Evolutionary conservation across 2,888 invertebrate species (phyloP).

Genomic region (Congeria kusceri): DNA sequence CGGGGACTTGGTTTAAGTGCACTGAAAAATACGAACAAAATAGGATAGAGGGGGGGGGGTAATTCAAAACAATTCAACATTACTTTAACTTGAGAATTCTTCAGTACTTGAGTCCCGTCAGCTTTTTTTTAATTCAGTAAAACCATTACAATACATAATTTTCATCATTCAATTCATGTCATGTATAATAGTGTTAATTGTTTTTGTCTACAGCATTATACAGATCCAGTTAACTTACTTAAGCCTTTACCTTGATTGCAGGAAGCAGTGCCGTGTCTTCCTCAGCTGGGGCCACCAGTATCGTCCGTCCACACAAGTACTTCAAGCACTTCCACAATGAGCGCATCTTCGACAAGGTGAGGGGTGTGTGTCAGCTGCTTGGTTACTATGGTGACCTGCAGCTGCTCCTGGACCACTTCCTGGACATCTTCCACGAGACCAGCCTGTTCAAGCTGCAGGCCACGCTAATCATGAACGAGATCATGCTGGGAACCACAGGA

Average conservation of each 20-base stretch:
- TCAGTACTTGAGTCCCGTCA: no score
- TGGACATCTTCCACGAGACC: slow-evolving; percentile 79
- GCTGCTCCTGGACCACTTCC: slow-evolving; percentile 79
- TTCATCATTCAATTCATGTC: no score
- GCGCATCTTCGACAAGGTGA: slow-evolving; percentile 69
- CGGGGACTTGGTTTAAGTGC: no score
- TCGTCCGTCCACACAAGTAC: slow-evolving; percentile 73
- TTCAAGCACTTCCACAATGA: slow-evolving; percentile 81
- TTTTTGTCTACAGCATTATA: no score
- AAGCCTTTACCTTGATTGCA: slow-evolving; percentile 24
- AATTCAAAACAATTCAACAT: no score
- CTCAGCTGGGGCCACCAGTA: slow-evolving; percentile 21
- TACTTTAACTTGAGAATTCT: no score
- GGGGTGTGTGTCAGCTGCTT: slow-evolving; percentile 71
- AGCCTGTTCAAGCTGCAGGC: slow-evolving; percentile 77
- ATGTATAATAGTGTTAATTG: no score
- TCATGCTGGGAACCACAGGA: slow-evolving; percentile 76
- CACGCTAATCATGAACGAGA: slow-evolving; percentile 79
- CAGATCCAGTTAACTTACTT: no score
- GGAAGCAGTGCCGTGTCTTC: slow-evolving; percentile 63
- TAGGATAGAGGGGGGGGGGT: no score
- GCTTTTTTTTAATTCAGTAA: no score
- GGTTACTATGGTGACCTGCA: slow-evolving; percentile 79
- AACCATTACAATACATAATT: no score
- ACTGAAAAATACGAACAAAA: no score